Percentiles rank a stretch among this genome's conserved stretches.
Conservation (phyloP, 2,888 invertebrate species). For the Orthosia gracilis region DNA sequence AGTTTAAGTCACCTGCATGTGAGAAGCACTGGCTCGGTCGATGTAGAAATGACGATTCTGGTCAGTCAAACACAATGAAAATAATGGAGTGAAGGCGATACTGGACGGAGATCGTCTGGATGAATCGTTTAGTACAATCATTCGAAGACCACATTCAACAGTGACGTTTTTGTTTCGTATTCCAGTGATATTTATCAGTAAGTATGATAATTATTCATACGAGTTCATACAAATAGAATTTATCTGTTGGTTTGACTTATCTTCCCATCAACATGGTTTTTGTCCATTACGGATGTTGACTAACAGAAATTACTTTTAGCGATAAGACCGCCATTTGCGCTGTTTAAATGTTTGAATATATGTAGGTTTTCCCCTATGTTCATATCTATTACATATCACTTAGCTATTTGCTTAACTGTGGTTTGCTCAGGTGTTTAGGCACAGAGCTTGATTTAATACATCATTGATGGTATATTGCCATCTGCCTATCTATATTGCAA, state of each 20-base stretch:
- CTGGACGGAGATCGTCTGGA: too few relatives aligned
- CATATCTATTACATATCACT: conserved; percentile 37
- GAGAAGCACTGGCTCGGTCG: too few relatives aligned
- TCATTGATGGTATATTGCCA: not conserved
- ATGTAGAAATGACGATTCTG: too few relatives aligned
- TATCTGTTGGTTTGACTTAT: not conserved
- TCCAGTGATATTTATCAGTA: too few relatives aligned
- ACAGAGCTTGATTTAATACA: conserved; percentile 6
- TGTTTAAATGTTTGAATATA: conserved; percentile 36
- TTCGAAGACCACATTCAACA: too few relatives aligned
- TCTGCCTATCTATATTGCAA: not conserved
- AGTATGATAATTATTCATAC: too few relatives aligned
- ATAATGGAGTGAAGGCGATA: too few relatives aligned
- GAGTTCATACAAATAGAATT: not conserved
- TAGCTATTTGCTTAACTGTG: conserved; percentile 40
- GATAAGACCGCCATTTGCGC: conserved; percentile 43
- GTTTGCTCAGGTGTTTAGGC: conserved; percentile 33
- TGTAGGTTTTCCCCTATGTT: conserved; percentile 20
- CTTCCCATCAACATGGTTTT: conserved; percentile 4
- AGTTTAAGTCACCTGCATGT: too few relatives aligned
- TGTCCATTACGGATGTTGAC: conserved; percentile 24
- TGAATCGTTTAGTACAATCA: too few relatives aligned
- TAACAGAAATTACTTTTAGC: conserved; percentile 47
- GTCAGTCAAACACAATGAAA: too few relatives aligned
- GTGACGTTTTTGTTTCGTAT: too few relatives aligned